Conservation (phyloP, 1,140 invertebrate species). For the Musca domestica region DNA sequence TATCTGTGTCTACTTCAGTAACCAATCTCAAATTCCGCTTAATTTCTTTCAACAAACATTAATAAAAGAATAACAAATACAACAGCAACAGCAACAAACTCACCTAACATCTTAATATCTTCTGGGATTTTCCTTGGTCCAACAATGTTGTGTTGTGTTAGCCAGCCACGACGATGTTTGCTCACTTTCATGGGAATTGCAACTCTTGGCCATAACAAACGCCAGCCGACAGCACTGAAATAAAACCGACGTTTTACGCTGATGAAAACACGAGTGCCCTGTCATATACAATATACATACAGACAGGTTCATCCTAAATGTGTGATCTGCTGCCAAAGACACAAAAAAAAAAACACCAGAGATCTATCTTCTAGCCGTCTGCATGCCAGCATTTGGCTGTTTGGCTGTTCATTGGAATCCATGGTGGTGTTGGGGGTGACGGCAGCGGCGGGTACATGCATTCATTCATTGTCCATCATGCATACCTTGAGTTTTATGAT, state of each 20-base stretch:
- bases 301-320: neutral
- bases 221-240: too few species aligned
- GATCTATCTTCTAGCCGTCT: too few species aligned
- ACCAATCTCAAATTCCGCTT: neutral
- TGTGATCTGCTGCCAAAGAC: too few species aligned
- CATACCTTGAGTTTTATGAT: conserved; percentile 14
- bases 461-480: neutral
- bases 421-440: too few species aligned
- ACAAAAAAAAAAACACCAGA: too few species aligned
- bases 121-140: neutral
- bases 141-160: neutral
- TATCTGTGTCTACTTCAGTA: too few species aligned
- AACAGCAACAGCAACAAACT: neutral
- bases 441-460: neutral
- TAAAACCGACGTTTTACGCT: too few species aligned
- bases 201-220: neutral
- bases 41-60: conserved; percentile 16
- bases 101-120: conserved; percentile 5
- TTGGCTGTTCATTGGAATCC: neutral
- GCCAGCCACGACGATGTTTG: conserved; percentile 16
- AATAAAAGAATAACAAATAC: neutral
- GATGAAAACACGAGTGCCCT: neutral
- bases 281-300: neutral
- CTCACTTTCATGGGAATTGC: conserved; percentile 26
- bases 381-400: too few species aligned